phyloP scores from a whole-genome alignment of 2,113 vertebrate species.

The Bettongia penicillata region DNA sequence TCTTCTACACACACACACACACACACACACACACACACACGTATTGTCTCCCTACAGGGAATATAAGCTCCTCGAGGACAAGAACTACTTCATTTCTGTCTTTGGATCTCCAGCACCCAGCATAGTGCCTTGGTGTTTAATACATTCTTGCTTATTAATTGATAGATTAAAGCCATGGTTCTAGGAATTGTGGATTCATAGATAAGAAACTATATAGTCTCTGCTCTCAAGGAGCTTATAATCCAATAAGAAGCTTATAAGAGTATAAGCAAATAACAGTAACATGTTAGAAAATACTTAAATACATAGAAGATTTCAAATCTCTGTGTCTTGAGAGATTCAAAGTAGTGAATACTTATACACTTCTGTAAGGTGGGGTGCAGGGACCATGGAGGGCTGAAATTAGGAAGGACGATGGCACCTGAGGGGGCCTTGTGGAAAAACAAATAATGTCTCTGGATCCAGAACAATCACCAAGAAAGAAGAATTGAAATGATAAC shows the following conservation, averaged over 20 bases:
- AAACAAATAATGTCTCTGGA: background rate
- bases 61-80: background rate
- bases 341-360: background rate
- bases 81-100: background rate
- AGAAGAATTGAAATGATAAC: background rate
- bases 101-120: background rate
- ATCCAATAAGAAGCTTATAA: background rate
- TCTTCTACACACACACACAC: background rate
- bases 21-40: too few relatives aligned
- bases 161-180: background rate
- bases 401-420: background rate
- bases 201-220: background rate
- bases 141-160: background rate
- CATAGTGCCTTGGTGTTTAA: background rate
- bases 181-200: background rate
- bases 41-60: background rate
- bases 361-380: too few relatives aligned
- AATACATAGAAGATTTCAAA: background rate
- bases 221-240: background rate
- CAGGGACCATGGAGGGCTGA: background rate
- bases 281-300: background rate
- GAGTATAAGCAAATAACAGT: background rate
- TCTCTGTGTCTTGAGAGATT: background rate
- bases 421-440: background rate
- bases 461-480: background rate